A percentile compares a stretch with the other conserved stretches of the same genome.
These are phyloP conservation scores for Labroides dimidiatus DNA, from an alignment of 2,797 vertebrate genomes.

Conservation along the genomic window DNA sequence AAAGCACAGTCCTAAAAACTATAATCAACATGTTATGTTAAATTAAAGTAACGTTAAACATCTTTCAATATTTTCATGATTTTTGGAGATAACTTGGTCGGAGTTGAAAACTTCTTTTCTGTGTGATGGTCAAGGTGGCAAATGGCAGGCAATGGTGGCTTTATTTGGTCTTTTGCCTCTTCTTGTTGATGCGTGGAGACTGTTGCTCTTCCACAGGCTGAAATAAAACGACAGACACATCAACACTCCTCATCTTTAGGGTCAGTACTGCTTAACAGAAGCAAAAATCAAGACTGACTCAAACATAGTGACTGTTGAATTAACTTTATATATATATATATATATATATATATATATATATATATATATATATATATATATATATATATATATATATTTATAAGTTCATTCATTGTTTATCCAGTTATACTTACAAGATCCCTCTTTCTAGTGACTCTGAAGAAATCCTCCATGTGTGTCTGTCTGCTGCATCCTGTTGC, in stretches of 20 bases:
- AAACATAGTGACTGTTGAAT: too few relatives aligned
- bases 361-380: too few relatives aligned
- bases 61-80: background rate
- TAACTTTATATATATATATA: too few relatives aligned
- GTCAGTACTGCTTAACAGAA: background rate
- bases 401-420: too few relatives aligned
- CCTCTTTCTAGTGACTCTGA: slow-evolving; percentile 81
- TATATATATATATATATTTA: too few relatives aligned
- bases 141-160: background rate
- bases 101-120: too few relatives aligned
- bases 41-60: background rate
- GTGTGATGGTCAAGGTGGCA: background rate
- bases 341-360: too few relatives aligned
- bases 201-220: slow-evolving; percentile 51
- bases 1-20: background rate
- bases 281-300: background rate
- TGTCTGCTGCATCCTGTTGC: slow-evolving; percentile 63
- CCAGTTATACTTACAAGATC: slow-evolving; percentile 45
- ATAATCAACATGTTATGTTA: background rate
- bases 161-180: slow-evolving; percentile 71
- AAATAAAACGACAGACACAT: slow-evolving; percentile 23
- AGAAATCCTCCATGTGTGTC: slow-evolving; percentile 78
- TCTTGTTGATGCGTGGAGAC: slow-evolving; percentile 52
- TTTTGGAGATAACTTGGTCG: slow-evolving; percentile 3
- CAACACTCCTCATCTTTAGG: background rate